phyloP scores from a whole-genome alignment of 2,888 invertebrate genomes.

The Chouioia cunea region DNA sequence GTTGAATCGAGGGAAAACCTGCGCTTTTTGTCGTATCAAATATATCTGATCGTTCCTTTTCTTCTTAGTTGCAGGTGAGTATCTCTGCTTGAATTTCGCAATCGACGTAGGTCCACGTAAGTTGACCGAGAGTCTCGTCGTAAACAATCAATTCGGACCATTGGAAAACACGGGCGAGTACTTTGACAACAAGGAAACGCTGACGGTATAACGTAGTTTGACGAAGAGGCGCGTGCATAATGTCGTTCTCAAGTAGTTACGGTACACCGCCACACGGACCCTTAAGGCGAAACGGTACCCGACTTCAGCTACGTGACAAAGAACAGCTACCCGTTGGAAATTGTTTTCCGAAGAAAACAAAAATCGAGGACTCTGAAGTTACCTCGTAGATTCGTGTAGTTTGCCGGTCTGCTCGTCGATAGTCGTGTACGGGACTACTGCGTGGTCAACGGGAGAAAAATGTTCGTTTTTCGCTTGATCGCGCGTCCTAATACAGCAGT shows the following conservation, averaged over 20 bases:
- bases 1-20: too few species aligned
- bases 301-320: constrained; percentile 33
- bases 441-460: too few species aligned
- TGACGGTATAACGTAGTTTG: too few species aligned
- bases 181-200: constrained; percentile 6
- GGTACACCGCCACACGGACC: constrained; percentile 30
- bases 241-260: constrained; percentile 26
- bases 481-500: too few species aligned
- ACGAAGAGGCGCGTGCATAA: background rate
- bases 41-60: background rate
- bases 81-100: background rate
- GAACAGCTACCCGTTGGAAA: constrained; percentile 21
- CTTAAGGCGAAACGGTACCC: constrained; percentile 41
- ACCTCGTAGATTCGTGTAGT: too few species aligned
- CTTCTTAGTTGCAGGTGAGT: constrained; percentile 37
- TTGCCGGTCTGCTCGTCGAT: too few species aligned
- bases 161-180: background rate
- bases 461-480: too few species aligned
- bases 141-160: too few species aligned
- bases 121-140: too few species aligned
- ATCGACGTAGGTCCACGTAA: constrained; percentile 6
- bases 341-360: background rate
- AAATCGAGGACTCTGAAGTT: too few species aligned
- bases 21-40: too few species aligned
- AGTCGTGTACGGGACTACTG: too few species aligned